Evolutionary conservation across 2,113 vertebrate species (phyloP).

Genomic region (Sylvietta virens): DNA sequence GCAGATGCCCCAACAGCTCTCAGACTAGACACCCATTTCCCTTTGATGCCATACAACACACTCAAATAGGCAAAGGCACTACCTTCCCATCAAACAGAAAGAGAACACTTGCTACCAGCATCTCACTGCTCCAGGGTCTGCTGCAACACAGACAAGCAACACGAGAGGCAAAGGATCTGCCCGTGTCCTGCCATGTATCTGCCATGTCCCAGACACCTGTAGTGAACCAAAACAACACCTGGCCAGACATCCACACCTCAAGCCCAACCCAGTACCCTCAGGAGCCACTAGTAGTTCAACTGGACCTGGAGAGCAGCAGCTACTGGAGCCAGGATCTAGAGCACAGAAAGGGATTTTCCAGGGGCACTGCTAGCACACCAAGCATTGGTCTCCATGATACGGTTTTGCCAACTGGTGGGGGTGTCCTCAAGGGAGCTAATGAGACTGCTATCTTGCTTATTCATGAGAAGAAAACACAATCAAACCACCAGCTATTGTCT

Average conservation of each 20-base stretch:
- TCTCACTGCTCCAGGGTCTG: background rate
- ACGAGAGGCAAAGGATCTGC: background rate
- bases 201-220: background rate
- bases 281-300: background rate
- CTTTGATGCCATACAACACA: background rate
- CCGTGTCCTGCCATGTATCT: rapidly evolving
- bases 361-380: background rate
- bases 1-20: background rate
- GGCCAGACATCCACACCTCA: background rate
- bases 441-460: background rate
- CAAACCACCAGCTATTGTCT: background rate
- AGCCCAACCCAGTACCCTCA: background rate
- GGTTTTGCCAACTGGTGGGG: background rate
- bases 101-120: background rate
- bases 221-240: background rate
- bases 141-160: background rate
- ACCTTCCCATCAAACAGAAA: background rate
- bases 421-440: background rate
- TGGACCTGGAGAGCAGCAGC: background rate
- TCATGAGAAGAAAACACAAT: background rate
- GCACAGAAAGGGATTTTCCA: background rate
- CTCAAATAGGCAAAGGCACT: background rate
- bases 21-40: background rate
- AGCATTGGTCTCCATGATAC: background rate
- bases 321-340: background rate